Evolutionary conservation across 2,113 vertebrate species (phyloP), one percentile per base, ranked within the genome.

Genomic region (Haplochromis burtoni): DNA sequence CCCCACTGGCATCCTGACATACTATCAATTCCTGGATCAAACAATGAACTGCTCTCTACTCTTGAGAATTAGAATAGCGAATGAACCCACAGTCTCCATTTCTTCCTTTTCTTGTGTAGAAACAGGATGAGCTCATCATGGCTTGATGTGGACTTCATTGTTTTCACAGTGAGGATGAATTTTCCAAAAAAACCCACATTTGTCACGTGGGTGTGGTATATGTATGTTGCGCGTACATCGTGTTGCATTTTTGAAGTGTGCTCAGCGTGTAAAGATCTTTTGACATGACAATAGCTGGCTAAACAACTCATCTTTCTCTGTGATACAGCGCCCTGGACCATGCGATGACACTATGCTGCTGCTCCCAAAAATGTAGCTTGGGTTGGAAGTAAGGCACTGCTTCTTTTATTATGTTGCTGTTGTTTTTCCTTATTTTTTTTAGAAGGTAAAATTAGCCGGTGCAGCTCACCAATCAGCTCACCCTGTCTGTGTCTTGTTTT

Each of bases 181-280:
- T n/a, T 66, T 12, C 31, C 2, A 5, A 66, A 66, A 31, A 12
- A n/a, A 0, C 0, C 29, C 61, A n/a, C 61, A 13, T 38, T 38
- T 66, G 4, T 38, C 33, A 66, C 6, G 6, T 66, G 2, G 33
- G 33, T 38, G 8, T 0, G 6, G 19, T 66, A 38, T 38, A n/a
- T 0, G 61, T 38, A 38, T 38, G 61, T 66, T 21, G 19, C 0
- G 10, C 4, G 2, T n/a, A 13, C 2, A 66, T 66, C 19, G 7
- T n/a, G 33, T 38, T 66, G 10, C 19, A 38, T 5, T 66, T 38
- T 21, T 66, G 61, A 8, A 66, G 19, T 38, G 10, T 13, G 33
- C 19, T 38, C 33, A 4, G 6, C 3, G 6, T 66, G 31, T 63
- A 35, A 35, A 63, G 31, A 38, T n/a, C 61, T 66, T 66, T 38